Percentiles rank a stretch among this genome's conserved stretches.
Evolutionary conservation across 2,888 invertebrate species (phyloP).

Genomic region (Eupithecia subfuscata): DNA sequence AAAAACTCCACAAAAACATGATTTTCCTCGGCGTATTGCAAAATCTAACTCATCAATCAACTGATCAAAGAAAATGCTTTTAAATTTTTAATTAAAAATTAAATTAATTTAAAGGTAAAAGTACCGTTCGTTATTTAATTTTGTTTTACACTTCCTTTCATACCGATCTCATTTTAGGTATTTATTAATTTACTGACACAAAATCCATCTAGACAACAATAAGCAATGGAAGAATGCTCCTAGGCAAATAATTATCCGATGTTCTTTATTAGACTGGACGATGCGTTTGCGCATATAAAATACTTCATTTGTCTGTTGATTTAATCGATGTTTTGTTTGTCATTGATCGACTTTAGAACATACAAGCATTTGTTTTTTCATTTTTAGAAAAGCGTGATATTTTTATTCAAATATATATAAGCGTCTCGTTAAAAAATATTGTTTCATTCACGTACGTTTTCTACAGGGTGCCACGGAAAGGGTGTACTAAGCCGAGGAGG

Average conservation of each 20-base stretch:
- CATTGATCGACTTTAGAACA: slow-evolving; percentile 36
- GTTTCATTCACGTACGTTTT: background rate
- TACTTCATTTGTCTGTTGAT: slow-evolving; percentile 58
- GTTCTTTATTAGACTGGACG: slow-evolving; percentile 53
- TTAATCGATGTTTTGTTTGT: slow-evolving; percentile 50
- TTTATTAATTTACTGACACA: background rate
- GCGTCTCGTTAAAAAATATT: background rate
- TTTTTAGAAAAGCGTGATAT: background rate
- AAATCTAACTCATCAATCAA: background rate
- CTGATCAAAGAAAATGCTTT: background rate
- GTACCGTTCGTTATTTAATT: too few species aligned
- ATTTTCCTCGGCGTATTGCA: background rate
- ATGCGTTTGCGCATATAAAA: slow-evolving; percentile 64
- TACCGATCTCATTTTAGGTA: background rate
- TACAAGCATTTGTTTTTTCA: background rate
- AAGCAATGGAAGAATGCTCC: slow-evolving; percentile 30
- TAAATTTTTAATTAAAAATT: too few species aligned
- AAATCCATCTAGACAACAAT: slow-evolving; percentile 25
- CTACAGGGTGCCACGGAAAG: background rate
- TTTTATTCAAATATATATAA: background rate
- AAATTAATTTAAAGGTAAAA: too few species aligned
- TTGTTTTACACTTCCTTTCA: background rate
- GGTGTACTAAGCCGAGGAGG: too few species aligned
- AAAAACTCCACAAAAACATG: background rate
- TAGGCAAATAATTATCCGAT: slow-evolving; percentile 13